Conservation (phyloP, 2,113 vertebrate genomes). For the Cololabis saira region DNA sequence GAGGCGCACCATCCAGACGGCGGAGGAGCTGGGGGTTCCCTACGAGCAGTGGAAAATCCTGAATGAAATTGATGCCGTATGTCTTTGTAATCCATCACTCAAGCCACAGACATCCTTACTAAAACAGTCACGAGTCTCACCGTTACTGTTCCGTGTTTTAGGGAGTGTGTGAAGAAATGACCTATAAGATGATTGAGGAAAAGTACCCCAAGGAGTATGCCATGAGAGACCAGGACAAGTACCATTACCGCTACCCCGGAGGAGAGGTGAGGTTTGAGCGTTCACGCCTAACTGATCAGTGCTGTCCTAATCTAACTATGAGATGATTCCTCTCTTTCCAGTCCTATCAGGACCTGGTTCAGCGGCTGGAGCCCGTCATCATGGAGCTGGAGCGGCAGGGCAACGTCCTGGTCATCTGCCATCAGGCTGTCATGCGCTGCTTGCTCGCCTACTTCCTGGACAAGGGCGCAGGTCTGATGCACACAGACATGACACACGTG, state of each 20-base stretch:
- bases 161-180: conserved; percentile 98
- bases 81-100: conserved; percentile 37
- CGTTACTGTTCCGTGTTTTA: conserved; percentile 60
- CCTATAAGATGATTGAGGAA: conserved; percentile 88
- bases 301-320: background rate
- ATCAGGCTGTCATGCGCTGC: conserved; percentile 97
- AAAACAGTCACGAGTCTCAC: background rate
- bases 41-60: conserved; percentile 99
- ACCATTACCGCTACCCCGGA: conserved; percentile 94
- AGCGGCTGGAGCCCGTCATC: conserved; percentile 94
- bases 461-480: conserved; percentile 88
- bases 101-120: too few relatives aligned
- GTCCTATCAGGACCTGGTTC: conserved; percentile 98
- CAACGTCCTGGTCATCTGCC: conserved; percentile 94
- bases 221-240: conserved; percentile 94
- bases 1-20: conserved; percentile 95
- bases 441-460: conserved; percentile 97
- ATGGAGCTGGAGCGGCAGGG: conserved; percentile 98
- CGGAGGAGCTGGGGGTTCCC: conserved; percentile 89
- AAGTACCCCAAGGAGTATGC: conserved; percentile 91
- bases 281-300: background rate
- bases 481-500: conserved; percentile 2
- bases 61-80: conserved; percentile 95
- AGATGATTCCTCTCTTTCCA: conserved; percentile 60
- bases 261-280: conserved; percentile 87